phyloP scores from a whole-genome alignment of 2,113 vertebrate species.

The Prionailurus viverrinus region DNA sequence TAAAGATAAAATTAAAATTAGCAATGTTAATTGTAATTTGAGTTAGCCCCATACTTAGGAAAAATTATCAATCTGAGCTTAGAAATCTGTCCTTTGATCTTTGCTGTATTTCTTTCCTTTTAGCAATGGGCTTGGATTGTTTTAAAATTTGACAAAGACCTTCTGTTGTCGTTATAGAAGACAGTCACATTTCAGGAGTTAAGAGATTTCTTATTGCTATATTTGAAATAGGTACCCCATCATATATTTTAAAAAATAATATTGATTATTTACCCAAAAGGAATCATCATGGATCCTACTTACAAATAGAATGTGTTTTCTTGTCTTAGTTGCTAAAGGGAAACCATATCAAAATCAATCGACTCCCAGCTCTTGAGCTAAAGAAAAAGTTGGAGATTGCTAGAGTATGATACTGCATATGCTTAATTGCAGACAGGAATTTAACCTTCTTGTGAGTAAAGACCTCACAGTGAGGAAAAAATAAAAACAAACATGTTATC shows the following conservation, averaged over 20 bases:
- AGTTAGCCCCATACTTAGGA: not conserved
- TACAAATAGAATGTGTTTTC: not conserved
- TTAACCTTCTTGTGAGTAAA: not conserved
- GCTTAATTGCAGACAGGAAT: slow-evolving; percentile 1
- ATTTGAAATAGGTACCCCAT: not conserved
- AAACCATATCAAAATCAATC: not conserved
- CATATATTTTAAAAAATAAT: not conserved
- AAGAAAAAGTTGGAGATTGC: not conserved
- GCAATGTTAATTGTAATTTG: not conserved
- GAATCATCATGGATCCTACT: not conserved
- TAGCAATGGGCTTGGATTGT: not conserved
- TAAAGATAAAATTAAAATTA: not conserved
- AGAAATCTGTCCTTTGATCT: not conserved
- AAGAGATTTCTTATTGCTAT: not conserved
- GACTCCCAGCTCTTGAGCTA: not conserved
- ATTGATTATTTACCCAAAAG: not conserved
- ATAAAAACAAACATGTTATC: not conserved
- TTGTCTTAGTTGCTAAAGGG: not conserved
- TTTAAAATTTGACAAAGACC: not conserved
- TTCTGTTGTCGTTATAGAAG: not conserved
- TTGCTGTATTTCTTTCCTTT: slow-evolving; percentile 21
- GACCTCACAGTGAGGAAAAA: not conserved
- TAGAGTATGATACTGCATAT: not conserved
- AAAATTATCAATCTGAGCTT: not conserved
- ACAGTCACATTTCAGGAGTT: not conserved